Percentiles rank a stretch among this genome's conserved stretches.
Evolutionary conservation across 2,113 vertebrate genomes (phyloP).

Genomic region (Ciconia maguari): DNA sequence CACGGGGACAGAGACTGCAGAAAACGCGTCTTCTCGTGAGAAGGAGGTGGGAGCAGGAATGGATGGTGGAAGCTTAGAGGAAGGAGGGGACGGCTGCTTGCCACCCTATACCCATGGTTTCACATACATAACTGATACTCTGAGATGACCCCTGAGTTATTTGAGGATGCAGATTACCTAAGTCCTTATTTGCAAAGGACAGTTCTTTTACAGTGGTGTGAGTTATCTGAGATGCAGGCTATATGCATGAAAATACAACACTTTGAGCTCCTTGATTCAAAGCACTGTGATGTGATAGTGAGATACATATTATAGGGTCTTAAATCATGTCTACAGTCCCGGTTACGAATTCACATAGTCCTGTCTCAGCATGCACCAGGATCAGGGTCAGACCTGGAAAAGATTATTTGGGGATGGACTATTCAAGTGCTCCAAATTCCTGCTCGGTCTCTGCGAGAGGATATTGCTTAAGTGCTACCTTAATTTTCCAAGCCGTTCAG

Average conservation of each 20-base stretch:
- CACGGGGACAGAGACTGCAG: fast-evolving
- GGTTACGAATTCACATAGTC: not conserved
- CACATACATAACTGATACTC: not conserved
- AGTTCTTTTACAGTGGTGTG: not conserved
- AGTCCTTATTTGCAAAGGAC: slow-evolving; percentile 8
- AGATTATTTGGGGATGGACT: not conserved
- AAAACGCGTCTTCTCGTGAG: not conserved
- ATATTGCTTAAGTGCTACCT: not conserved
- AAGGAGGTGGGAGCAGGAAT: not conserved
- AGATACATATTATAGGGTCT: slow-evolving; percentile 52
- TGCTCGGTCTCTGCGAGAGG: not conserved
- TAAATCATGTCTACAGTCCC: slow-evolving; percentile 42
- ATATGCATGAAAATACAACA: slow-evolving; percentile 34
- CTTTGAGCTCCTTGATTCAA: not conserved
- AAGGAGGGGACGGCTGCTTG: not conserved
- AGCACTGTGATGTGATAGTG: slow-evolving; percentile 31
- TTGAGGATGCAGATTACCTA: slow-evolving; percentile 24
- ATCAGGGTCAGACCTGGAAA: slow-evolving; percentile 2
- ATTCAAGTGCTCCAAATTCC: slow-evolving; percentile 37
- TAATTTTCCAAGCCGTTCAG: not conserved
- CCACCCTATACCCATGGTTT: not conserved
- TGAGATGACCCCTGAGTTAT: slow-evolving; percentile 15
- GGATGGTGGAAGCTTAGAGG: not conserved
- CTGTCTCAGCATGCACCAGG: slow-evolving; percentile 28
- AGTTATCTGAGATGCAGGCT: slow-evolving; percentile 48